These are phyloP conservation scores for Dendrocincla tyrannina DNA, from an alignment of 2,797 vertebrate genomes.

Conservation along the genomic window DNA sequence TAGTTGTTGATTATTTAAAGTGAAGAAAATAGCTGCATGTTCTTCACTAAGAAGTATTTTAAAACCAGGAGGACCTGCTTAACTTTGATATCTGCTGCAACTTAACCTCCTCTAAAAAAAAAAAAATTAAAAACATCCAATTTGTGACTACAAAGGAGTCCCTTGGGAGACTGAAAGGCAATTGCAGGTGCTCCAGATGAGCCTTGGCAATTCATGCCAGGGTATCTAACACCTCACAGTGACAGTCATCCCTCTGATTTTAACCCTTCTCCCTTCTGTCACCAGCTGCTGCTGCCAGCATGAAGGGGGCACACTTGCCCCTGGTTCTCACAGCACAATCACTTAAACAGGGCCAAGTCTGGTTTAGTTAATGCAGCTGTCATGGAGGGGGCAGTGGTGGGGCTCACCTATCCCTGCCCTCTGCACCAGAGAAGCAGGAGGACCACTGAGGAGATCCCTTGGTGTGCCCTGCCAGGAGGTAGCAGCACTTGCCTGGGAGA, in stretches of 20 bases:
- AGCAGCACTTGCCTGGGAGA: neutral
- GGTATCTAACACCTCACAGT: neutral
- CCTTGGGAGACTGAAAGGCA: neutral
- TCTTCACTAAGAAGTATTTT: neutral
- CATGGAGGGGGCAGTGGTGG: neutral
- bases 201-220: neutral
- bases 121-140: neutral
- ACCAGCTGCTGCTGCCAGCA: neutral
- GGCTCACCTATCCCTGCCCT: neutral
- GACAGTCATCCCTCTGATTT: neutral
- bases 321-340: neutral
- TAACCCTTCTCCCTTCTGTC: neutral
- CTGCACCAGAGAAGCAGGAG: neutral
- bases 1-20: neutral
- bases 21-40: neutral
- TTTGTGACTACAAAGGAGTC: neutral
- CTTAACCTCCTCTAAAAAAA: neutral
- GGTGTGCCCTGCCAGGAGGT: neutral
- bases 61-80: neutral
- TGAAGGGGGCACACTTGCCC: fast-evolving
- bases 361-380: neutral
- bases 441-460: neutral
- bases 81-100: neutral
- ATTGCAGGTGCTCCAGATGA: neutral
- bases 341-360: neutral